A percentile compares a stretch with the other conserved stretches of the same genome.
These are phyloP conservation scores for Microhierax caerulescens DNA, from an alignment of 2,797 vertebrate genomes.

Conservation along the genomic window DNA sequence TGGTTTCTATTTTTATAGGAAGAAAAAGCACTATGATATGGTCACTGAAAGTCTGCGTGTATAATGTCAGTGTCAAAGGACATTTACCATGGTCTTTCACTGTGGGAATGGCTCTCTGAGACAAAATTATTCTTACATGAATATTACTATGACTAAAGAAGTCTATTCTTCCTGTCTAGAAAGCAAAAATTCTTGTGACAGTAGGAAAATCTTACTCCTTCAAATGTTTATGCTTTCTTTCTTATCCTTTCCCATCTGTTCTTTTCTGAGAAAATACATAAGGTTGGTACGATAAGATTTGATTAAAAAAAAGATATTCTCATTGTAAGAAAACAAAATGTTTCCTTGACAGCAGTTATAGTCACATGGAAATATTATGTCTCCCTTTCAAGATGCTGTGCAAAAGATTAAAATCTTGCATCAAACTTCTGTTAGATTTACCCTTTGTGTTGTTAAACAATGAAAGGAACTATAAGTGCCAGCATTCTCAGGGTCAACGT, in stretches of 20 bases:
- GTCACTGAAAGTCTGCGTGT: not conserved
- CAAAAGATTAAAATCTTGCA: not conserved
- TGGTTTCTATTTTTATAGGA: not conserved
- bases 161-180: not conserved
- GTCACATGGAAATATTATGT: not conserved
- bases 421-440: not conserved
- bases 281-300: not conserved
- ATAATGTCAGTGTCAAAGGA: not conserved
- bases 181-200: not conserved
- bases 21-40: not conserved
- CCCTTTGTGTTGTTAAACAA: not conserved
- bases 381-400: not conserved
- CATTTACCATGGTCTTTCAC: not conserved
- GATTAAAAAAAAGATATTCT: not conserved
- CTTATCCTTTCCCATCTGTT: not conserved
- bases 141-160: not conserved
- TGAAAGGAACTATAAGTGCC: not conserved
- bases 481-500: not conserved
- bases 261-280: not conserved
- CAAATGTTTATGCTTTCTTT: not conserved
- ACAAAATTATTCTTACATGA: not conserved
- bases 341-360: not conserved
- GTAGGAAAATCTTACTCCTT: not conserved
- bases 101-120: not conserved
- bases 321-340: not conserved